Conservation (phyloP, 2,888 invertebrate species). For the Oxytorus armatus region DNA sequence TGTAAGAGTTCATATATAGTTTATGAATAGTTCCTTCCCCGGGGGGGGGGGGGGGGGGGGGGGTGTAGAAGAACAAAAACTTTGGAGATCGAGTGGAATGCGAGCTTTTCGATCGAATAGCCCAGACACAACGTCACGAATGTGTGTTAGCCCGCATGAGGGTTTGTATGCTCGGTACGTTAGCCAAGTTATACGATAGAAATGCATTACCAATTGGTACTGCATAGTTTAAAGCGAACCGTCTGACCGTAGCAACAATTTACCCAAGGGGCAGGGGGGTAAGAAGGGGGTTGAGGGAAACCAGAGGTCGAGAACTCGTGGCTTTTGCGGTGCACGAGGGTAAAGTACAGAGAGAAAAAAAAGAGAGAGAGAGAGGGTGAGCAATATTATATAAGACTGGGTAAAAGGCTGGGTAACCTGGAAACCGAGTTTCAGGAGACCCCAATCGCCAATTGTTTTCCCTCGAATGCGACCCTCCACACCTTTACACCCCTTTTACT, state of each 20-base stretch:
- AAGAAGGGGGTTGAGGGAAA: too few species aligned
- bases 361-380: too few species aligned
- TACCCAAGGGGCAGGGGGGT: too few species aligned
- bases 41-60: too few species aligned
- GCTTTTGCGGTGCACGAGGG: conserved; percentile 30
- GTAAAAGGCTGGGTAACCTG: conserved; percentile 42
- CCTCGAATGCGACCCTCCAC: conserved; percentile 26
- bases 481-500: background rate
- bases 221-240: background rate
- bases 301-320: conserved; percentile 15
- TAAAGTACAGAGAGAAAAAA: background rate
- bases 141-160: background rate
- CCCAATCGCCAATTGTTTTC: conserved; percentile 37
- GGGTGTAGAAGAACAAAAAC: too few species aligned
- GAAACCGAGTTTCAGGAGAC: conserved; percentile 61
- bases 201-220: background rate
- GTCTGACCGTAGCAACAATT: conserved; percentile 43
- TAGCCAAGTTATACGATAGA: background rate
- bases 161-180: too few species aligned
- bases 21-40: too few species aligned
- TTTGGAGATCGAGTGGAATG: background rate
- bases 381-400: background rate
- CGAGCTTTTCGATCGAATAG: conserved; percentile 9
- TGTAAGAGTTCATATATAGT: background rate
- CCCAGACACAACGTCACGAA: conserved; percentile 36